These are phyloP conservation scores for Agrypnia vestita DNA, from an alignment of 1,140 invertebrate species.

Conservation along the genomic window DNA sequence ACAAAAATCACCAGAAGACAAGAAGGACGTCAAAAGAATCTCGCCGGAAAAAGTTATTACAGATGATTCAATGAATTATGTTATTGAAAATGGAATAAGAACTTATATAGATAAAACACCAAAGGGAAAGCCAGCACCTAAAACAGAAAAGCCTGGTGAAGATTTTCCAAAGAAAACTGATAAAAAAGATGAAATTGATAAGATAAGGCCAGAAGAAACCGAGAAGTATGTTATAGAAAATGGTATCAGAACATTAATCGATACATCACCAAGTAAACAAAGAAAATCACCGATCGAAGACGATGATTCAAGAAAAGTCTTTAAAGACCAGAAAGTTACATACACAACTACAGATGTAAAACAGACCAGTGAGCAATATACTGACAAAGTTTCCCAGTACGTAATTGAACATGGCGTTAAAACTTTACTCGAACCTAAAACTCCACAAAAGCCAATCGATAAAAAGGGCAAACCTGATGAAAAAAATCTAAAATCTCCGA, in stretches of 20 bases:
- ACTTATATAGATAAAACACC: conserved; percentile 29
- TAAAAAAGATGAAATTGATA: conserved; percentile 24
- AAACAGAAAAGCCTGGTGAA: conserved; percentile 1
- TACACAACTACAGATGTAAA: conserved; percentile 20
- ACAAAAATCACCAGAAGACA: conserved; percentile 11
- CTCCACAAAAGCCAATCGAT: background rate
- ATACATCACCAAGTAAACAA: conserved; percentile 8
- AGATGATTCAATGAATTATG: conserved; percentile 45
- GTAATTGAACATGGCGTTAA: conserved; percentile 48
- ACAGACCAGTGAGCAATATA: background rate
- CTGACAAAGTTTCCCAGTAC: conserved; percentile 16
- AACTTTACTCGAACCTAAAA: conserved; percentile 42
- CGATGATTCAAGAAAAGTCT: background rate
- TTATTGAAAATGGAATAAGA: conserved; percentile 59
- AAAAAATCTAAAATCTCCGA: conserved; percentile 9
- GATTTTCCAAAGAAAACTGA: background rate
- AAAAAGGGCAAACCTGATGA: conserved; percentile 12
- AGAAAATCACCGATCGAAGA: conserved; percentile 15
- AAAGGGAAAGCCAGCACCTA: conserved; percentile 20
- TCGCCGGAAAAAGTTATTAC: background rate
- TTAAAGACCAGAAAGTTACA: background rate
- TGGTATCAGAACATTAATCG: conserved; percentile 39
- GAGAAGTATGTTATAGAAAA: conserved; percentile 54
- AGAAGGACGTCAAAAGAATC: conserved; percentile 10
- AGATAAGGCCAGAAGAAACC: conserved; percentile 35